These are phyloP conservation scores for Pherbina coryleti DNA, from an alignment of 2,888 invertebrate genomes.

Conservation along the genomic window DNA sequence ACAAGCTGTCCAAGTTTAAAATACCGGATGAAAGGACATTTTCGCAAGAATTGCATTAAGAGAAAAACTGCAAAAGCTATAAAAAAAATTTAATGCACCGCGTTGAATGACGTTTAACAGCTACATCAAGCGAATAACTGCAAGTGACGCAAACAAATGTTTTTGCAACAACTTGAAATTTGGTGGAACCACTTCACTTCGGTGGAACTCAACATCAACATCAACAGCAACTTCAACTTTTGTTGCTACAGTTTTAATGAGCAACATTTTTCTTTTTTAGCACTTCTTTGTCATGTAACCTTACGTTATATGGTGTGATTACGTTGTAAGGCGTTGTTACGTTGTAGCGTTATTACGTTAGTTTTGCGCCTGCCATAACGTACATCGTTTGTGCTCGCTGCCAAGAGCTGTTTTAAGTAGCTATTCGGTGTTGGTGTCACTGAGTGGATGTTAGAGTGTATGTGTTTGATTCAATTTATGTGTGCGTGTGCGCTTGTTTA, in stretches of 20 bases:
- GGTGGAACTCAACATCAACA: not conserved
- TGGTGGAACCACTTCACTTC: no score
- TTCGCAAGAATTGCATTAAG: not conserved
- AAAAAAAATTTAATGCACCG: not conserved
- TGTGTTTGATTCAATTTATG: not conserved
- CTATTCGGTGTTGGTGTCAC: not conserved
- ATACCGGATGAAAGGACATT: constrained; percentile 4
- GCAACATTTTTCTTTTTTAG: constrained; percentile 34
- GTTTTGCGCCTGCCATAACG: not conserved
- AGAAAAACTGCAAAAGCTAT: not conserved
- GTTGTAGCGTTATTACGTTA: not conserved
- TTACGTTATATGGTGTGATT: not conserved
- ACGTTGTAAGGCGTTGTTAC: not conserved
- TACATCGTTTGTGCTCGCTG: not conserved
- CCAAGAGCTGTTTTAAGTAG: not conserved
- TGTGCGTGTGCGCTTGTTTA: not conserved
- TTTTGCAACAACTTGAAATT: not conserved
- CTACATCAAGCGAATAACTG: not conserved
- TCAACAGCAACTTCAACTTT: not conserved
- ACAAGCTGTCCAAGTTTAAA: not conserved
- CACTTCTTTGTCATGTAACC: not conserved
- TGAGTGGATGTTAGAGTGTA: not conserved
- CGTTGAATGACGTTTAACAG: not conserved
- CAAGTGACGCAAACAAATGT: constrained; percentile 4
- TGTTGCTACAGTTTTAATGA: constrained; percentile 28